A percentile compares a stretch with the other conserved stretches of the same genome.
phyloP scores from a whole-genome alignment of 2,888 invertebrate genomes.

The Alsophila aescularia region DNA sequence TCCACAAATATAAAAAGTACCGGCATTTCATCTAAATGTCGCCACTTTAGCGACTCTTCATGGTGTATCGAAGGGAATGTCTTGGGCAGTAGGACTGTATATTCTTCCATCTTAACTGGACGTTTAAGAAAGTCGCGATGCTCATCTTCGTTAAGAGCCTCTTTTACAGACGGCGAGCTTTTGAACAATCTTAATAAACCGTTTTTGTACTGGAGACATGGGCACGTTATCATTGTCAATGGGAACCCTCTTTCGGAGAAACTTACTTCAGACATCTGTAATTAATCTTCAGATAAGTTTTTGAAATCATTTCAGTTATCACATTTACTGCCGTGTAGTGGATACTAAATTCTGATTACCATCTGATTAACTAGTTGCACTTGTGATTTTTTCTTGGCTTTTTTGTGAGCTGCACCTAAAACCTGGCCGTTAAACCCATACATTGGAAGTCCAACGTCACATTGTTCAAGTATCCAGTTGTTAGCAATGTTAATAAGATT shows the following conservation, averaged over 20 bases:
- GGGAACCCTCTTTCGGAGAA: conserved; percentile 69
- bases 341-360: conserved; percentile 40
- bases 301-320: too few species aligned
- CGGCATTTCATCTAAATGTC: conserved; percentile 67
- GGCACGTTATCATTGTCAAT: conserved; percentile 64
- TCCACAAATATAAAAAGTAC: conserved; percentile 45
- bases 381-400: conserved; percentile 71
- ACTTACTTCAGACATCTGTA: conserved; percentile 58
- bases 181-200: conserved; percentile 63
- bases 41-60: conserved; percentile 65
- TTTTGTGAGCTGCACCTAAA: conserved; percentile 62
- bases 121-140: conserved; percentile 56
- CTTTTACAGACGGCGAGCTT: conserved; percentile 47
- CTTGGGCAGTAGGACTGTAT: conserved; percentile 68
- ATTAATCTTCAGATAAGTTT: conserved; percentile 13
- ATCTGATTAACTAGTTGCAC: conserved; percentile 51
- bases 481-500: conserved; percentile 66
- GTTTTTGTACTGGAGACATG: conserved; percentile 62
- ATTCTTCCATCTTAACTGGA: conserved; percentile 60
- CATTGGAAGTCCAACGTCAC: conserved; percentile 65
- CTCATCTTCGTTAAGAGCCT: conserved; percentile 58
- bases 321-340: not conserved
- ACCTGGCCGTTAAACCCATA: conserved; percentile 64
- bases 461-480: conserved; percentile 70
- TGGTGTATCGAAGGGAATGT: conserved; percentile 61